Conservation (phyloP, 2,888 invertebrate genomes). For the Glaucopsyche alexis region DNA sequence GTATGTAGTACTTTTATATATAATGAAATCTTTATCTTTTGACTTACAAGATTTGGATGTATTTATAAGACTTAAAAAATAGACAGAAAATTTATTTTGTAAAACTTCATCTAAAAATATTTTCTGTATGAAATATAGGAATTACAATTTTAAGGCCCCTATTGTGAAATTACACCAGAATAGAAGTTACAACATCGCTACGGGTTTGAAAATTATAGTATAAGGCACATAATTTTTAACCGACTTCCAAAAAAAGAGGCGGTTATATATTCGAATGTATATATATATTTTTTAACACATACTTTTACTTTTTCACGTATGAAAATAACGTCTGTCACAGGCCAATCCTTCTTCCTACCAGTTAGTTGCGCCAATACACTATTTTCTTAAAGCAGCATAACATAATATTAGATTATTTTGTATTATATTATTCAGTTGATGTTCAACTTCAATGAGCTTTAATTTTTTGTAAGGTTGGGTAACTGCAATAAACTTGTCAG, state of each 20-base stretch:
- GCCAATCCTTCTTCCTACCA: background rate
- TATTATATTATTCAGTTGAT: too few relatives aligned
- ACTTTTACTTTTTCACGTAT: too few relatives aligned
- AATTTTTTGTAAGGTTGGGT: background rate
- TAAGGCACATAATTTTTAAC: too few relatives aligned
- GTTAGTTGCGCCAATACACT: too few relatives aligned
- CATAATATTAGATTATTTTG: background rate
- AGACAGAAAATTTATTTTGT: conserved; percentile 1
- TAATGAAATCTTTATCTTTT: too few relatives aligned
- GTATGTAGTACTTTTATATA: too few relatives aligned
- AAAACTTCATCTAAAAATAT: conserved; percentile 20
- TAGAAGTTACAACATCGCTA: conserved; percentile 4
- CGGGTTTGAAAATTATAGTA: conserved; percentile 10
- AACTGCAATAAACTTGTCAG: background rate
- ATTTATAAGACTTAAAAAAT: background rate
- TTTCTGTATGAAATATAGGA: background rate
- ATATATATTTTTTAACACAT: too few relatives aligned
- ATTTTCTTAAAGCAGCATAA: background rate
- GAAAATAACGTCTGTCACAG: too few relatives aligned
- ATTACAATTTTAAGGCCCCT: conserved; percentile 12
- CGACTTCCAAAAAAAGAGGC: too few relatives aligned
- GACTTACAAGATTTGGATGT: background rate
- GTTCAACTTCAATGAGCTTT: too few relatives aligned
- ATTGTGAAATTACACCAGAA: background rate
- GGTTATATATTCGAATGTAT: too few relatives aligned